Conservation (phyloP, 2,113 vertebrate species). For the Taxidea taxus region DNA sequence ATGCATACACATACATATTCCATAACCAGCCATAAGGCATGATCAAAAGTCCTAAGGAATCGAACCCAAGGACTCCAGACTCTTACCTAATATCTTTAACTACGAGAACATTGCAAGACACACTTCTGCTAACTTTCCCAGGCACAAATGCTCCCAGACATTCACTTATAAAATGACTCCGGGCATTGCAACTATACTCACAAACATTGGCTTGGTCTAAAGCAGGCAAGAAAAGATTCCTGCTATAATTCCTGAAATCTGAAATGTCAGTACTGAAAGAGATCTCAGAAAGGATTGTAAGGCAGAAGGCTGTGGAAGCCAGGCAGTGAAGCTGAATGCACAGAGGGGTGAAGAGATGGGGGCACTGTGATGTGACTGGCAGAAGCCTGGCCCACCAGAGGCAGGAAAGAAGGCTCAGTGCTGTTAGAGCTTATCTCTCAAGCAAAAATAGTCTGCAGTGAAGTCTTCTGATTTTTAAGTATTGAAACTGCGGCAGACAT, state of each 20-base stretch:
- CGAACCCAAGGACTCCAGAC: not conserved
- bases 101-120: not conserved
- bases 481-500: not conserved
- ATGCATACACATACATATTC: not conserved
- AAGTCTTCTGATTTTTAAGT: too few relatives aligned
- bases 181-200: not conserved
- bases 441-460: not conserved
- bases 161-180: not conserved
- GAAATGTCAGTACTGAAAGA: not conserved
- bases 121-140: not conserved
- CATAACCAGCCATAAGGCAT: not conserved
- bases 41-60: too few relatives aligned
- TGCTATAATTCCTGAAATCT: not conserved
- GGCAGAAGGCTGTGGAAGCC: not conserved
- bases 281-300: not conserved
- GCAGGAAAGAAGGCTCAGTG: accelerated
- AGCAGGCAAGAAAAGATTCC: not conserved
- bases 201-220: not conserved
- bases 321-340: too few relatives aligned
- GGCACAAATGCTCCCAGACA: not conserved
- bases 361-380: not conserved
- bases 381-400: not conserved
- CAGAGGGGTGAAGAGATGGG: not conserved
- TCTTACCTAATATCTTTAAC: not conserved
- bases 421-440: not conserved